These are phyloP conservation scores for Ceratina japonica DNA, from an alignment of 1,140 invertebrate species.

Conservation along the genomic window DNA sequence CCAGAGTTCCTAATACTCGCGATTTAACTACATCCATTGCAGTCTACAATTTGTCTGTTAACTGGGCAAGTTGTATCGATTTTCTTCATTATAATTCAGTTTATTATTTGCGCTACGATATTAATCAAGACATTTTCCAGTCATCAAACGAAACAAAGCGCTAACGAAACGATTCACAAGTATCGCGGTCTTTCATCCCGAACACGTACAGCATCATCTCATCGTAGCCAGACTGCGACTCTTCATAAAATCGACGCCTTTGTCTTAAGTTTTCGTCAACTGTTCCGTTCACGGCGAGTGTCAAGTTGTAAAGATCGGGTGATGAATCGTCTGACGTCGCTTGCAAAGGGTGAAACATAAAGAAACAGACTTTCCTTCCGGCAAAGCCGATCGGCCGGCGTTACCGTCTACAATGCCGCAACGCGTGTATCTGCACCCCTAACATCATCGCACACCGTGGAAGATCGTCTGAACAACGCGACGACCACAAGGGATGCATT, in stretches of 20 bases:
- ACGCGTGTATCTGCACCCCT: constrained; percentile 17
- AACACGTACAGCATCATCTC: neutral
- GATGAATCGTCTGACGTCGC: neutral
- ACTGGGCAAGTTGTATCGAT: neutral
- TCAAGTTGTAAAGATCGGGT: neutral
- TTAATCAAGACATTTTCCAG: neutral
- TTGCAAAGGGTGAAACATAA: neutral
- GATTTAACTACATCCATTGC: neutral
- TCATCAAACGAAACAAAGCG: neutral
- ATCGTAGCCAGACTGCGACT: neutral
- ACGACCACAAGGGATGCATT: neutral
- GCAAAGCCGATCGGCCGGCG: constrained; percentile 34
- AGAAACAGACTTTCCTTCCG: neutral
- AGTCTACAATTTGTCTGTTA: neutral
- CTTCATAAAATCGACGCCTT: neutral
- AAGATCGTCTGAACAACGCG: too few species aligned
- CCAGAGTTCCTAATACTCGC: neutral
- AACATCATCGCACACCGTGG: neutral
- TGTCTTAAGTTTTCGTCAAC: neutral
- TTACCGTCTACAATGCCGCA: constrained; percentile 32
- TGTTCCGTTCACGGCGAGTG: neutral
- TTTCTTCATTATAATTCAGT: neutral
- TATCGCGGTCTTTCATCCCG: neutral
- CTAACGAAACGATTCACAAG: neutral
- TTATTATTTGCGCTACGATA: neutral